phyloP scores from a whole-genome alignment of 2,113 vertebrate species.

The Tenrec ecaudatus region DNA sequence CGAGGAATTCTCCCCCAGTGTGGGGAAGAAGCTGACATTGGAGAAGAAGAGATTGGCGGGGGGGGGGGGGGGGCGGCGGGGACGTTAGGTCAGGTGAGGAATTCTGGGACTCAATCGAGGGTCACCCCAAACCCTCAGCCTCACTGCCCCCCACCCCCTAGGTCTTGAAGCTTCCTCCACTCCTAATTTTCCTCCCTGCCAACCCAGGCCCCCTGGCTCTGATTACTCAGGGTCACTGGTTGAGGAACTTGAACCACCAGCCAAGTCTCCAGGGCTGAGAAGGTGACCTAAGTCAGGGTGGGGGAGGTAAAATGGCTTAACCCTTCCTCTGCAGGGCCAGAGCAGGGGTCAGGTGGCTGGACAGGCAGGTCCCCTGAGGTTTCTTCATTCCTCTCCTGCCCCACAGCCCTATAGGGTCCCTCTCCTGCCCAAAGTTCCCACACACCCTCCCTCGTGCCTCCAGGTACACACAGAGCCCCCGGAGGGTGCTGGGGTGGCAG shows the following conservation, averaged over 20 bases:
- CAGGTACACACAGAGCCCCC: neutral
- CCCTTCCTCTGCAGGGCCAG: constrained; percentile 30
- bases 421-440: neutral
- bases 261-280: constrained; percentile 74
- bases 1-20: constrained; percentile 38
- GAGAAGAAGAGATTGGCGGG: neutral
- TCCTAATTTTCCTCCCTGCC: neutral
- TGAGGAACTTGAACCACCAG: constrained; percentile 76
- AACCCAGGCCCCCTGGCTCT: constrained; percentile 13
- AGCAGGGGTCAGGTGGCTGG: neutral
- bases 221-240: constrained; percentile 69
- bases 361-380: neutral
- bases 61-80: neutral
- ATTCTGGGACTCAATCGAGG: neutral
- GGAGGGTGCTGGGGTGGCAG: neutral
- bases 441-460: neutral
- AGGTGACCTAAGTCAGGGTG: constrained; percentile 72
- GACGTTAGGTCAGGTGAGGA: neutral
- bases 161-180: neutral
- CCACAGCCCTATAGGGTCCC: neutral
- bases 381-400: neutral
- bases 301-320: constrained; percentile 46
- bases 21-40: neutral
- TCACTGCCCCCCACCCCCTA: neutral
- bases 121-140: neutral